Percentiles rank a stretch among this genome's conserved stretches.
Conservation (phyloP, 1,140 invertebrate genomes). For the Monochamus saltuarius region DNA sequence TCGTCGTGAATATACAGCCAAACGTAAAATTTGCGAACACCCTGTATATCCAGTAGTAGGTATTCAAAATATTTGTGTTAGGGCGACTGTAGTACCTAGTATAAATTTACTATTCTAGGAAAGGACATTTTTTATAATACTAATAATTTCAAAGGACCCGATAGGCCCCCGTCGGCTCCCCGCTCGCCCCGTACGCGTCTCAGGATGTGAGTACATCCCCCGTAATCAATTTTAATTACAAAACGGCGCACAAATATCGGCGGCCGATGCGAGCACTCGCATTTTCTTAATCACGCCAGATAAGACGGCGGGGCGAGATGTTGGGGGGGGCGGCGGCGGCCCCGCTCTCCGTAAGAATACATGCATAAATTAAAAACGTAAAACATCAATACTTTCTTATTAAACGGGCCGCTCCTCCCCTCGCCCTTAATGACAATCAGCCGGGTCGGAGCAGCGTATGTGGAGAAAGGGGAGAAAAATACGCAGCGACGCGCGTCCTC, state of each 20-base stretch:
- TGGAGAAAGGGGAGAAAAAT: conserved; percentile 24
- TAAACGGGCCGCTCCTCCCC: conserved; percentile 46
- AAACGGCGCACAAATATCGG: conserved; percentile 26
- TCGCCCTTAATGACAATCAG: conserved; percentile 50
- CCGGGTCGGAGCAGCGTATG: conserved; percentile 20
- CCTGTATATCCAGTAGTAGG: too few relatives aligned
- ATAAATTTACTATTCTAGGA: too few relatives aligned
- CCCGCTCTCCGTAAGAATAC: conserved; percentile 43
- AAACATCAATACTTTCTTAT: conserved; percentile 54
- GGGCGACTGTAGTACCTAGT: too few relatives aligned
- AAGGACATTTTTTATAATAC: too few relatives aligned
- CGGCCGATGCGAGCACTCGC: conserved; percentile 32
- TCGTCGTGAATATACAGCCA: too few relatives aligned
- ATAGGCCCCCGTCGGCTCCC: too few relatives aligned
- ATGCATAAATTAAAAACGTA: conserved; percentile 49
- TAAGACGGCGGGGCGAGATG: conserved; percentile 18
- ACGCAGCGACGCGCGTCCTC: not conserved
- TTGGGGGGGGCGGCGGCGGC: conserved; percentile 6
- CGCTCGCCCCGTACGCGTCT: too few relatives aligned
- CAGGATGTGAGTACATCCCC: conserved; percentile 11
- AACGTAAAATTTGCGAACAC: too few relatives aligned
- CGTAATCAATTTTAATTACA: conserved; percentile 37
- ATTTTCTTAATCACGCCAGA: conserved; percentile 36
- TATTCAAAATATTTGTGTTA: too few relatives aligned
- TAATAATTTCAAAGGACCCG: too few relatives aligned